Percentiles rank a stretch among this genome's conserved stretches.
phyloP scores from a whole-genome alignment of 2,797 vertebrate species.

The Amazonetta brasiliensis region DNA sequence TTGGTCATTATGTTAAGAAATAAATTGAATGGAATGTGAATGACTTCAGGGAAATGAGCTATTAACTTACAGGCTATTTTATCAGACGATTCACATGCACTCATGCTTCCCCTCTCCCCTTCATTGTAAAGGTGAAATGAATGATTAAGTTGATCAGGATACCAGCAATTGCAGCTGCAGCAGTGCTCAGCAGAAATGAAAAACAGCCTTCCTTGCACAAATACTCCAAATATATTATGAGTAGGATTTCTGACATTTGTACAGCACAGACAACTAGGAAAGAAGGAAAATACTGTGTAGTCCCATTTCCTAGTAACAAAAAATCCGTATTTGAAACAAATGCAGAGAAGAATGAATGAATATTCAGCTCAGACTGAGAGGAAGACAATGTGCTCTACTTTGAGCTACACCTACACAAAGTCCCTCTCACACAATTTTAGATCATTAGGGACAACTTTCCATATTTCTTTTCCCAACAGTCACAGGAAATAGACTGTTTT shows the following conservation, averaged over 20 bases:
- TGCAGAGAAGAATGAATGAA: neutral
- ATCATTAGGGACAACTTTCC: constrained; percentile 33
- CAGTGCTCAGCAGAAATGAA: neutral
- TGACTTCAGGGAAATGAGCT: constrained; percentile 11
- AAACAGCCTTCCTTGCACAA: neutral
- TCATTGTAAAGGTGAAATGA: neutral
- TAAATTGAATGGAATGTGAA: neutral
- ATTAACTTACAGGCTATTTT: constrained; percentile 14
- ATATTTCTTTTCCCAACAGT: neutral
- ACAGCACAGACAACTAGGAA: neutral
- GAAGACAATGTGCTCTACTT: neutral
- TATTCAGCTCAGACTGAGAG: neutral
- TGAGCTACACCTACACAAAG: neutral
- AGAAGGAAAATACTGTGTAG: neutral
- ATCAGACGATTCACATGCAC: neutral
- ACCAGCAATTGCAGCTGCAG: neutral
- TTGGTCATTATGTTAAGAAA: constrained; percentile 24
- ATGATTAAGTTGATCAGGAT: neutral
- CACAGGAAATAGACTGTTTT: neutral
- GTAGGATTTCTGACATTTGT: neutral
- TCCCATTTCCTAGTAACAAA: neutral
- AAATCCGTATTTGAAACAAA: neutral
- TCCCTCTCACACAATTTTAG: neutral
- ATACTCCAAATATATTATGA: neutral
- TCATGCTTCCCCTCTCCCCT: neutral